Conservation (phyloP, 2,113 vertebrate genomes). For the Gulo gulo region DNA sequence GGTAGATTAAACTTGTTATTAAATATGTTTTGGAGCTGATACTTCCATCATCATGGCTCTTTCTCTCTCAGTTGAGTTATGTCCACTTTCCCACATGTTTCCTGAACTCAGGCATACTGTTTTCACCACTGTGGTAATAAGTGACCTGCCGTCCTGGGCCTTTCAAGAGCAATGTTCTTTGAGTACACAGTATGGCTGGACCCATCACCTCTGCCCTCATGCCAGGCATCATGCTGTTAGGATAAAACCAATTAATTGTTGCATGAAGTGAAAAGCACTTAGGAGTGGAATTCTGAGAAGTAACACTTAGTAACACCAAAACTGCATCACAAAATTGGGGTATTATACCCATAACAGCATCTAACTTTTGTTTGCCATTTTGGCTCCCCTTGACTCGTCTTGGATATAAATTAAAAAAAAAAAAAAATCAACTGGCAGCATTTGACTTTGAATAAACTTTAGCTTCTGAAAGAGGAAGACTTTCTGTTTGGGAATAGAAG, state of each 20-base stretch:
- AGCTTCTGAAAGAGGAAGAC: background rate
- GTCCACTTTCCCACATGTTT: background rate
- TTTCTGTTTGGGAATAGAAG: background rate
- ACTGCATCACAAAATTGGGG: background rate
- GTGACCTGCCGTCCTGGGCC: background rate
- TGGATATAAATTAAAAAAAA: background rate
- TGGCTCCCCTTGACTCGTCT: background rate
- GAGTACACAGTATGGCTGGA: background rate
- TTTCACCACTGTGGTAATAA: background rate
- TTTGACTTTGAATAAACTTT: conserved; percentile 5
- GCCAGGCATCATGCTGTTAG: background rate
- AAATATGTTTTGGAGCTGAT: background rate
- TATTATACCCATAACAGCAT: background rate
- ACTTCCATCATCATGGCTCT: background rate
- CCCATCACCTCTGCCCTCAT: background rate
- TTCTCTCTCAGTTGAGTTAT: background rate
- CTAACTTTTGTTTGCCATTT: background rate
- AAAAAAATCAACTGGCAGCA: background rate
- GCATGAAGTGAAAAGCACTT: background rate
- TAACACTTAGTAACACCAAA: background rate
- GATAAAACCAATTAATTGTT: background rate
- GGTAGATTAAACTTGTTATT: background rate
- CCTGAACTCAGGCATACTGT: background rate
- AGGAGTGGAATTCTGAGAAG: background rate
- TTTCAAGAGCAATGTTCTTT: background rate